Base-by-base conservation (phyloP, 2,888 invertebrate species). In the Perdita meconis region DNA sequence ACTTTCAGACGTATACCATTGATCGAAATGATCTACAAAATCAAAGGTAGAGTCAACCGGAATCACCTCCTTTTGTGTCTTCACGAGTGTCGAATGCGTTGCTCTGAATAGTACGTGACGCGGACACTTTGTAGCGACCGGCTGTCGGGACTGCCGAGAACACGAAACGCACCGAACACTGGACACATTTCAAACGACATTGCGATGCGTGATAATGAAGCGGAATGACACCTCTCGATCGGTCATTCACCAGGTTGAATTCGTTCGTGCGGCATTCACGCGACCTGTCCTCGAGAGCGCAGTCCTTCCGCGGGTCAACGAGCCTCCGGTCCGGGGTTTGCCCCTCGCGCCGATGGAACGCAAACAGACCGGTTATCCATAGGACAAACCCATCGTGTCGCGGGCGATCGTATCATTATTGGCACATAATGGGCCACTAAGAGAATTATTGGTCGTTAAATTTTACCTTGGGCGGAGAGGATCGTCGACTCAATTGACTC, bases 191-290 rank as follows among this genome's bases (percentile, higher is more conserved):
- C 6, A 30, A 30, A 30, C 6, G 30, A 30, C 30, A 30, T 4
- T 2, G 6, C 6, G 30, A 30, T 6, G n/a, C n/a, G n/a, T n/a
- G n/a, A 30, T 30, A 30, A 30, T 30, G 30, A 22, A 24, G 36
- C n/a, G 10, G 16, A 51, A 13, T 47, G 13, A 6, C 6, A 19
- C n/a, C 8, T 16, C 24, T 8, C 59, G 47, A 44, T 57, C 53
- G 47, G 55, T 57, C 53, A 56, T 65, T 71, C 47, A 34, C 51
- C 63, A 34, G 47, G 53, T 44, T 42, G 59, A 65, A 55, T 74
- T 65, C 24, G 12, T 30, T 34, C 10, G 1, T 22, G 13, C 59
- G 19, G 24, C 26, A 60, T 60, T 75, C 51, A n/a, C 34, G 16
- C 3, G 6, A 19, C 34, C 26, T 24, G 30, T 60, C 53, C 42